These are phyloP conservation scores for Lepidothrix coronata DNA, from an alignment of 2,113 vertebrate genomes.

Conservation along the genomic window DNA sequence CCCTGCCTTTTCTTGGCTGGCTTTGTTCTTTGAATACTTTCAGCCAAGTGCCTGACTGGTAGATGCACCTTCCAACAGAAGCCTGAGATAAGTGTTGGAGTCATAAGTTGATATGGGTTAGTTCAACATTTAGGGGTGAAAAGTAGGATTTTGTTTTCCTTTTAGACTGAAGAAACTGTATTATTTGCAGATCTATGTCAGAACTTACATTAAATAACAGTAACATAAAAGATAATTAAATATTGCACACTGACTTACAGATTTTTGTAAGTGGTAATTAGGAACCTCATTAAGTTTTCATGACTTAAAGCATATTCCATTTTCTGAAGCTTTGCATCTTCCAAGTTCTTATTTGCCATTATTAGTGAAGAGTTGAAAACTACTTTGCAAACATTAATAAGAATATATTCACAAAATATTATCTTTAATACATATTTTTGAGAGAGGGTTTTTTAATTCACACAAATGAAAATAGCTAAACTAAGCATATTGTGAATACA, in stretches of 20 bases:
- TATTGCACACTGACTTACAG: not conserved
- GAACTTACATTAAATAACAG: not conserved
- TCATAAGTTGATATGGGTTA: not conserved
- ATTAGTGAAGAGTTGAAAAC: not conserved
- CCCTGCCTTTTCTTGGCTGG: not conserved
- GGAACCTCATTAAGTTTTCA: not conserved
- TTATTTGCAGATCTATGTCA: not conserved
- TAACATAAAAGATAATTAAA: not conserved
- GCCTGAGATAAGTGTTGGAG: not conserved
- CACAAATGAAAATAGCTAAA: not conserved
- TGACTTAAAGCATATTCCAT: not conserved
- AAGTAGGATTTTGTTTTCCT: not conserved
- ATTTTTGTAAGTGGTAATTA: not conserved
- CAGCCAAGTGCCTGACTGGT: not conserved
- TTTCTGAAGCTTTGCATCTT: not conserved
- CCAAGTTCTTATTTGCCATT: not conserved
- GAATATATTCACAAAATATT: not conserved
- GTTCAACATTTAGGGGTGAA: not conserved
- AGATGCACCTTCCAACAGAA: not conserved
- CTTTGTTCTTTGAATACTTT: not conserved
- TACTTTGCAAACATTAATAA: not conserved
- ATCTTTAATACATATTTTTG: not conserved
- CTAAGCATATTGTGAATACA: not conserved
- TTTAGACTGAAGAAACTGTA: not conserved
- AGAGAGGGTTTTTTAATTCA: not conserved